Conservation (phyloP, 2,888 invertebrate genomes). For the Arenicola marina region DNA sequence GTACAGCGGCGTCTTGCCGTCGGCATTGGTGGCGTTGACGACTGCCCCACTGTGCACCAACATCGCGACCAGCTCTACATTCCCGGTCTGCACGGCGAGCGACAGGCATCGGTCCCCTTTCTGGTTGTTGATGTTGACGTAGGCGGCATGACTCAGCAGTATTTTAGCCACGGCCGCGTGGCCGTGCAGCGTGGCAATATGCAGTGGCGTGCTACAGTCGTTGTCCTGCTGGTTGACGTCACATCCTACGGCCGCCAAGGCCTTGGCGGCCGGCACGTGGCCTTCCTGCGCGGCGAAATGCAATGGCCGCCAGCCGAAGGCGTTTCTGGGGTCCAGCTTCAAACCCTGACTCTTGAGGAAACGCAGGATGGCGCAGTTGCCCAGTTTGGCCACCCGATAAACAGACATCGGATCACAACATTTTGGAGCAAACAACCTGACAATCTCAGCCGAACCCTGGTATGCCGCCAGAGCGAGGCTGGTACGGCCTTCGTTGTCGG, state of each 20-base stretch:
- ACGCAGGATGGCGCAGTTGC: constrained; percentile 3
- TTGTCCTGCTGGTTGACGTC: constrained; percentile 14
- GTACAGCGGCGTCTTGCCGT: constrained; percentile 15
- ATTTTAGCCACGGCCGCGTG: constrained; percentile 1
- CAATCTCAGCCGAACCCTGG: constrained; percentile 2
- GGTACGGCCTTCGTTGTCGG: constrained; percentile 8
- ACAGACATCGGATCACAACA: constrained; percentile 10
- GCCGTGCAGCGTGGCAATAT: constrained; percentile 8
- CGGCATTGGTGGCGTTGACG: constrained; percentile 3
- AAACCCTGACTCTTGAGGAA: constrained; percentile 9
- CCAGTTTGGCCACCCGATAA: constrained; percentile 10
- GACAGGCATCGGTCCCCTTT: background rate
- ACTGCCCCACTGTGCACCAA: background rate
- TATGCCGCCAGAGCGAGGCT: constrained; percentile 8
- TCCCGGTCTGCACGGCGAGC: background rate
- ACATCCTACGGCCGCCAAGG: constrained; percentile 6
- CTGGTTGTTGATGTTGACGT: constrained; percentile 4
- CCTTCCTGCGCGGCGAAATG: constrained; percentile 14
- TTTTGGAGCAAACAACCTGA: constrained; percentile 5
- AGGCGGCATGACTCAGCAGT: constrained; percentile 10
- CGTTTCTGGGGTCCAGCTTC: constrained; percentile 13
- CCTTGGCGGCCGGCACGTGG: background rate
- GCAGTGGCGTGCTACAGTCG: constrained; percentile 14
- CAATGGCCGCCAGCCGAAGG: constrained; percentile 10
- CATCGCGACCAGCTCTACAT: background rate